phyloP scores from a whole-genome alignment of 2,888 invertebrate genomes.

The Leptopilina myrica region DNA sequence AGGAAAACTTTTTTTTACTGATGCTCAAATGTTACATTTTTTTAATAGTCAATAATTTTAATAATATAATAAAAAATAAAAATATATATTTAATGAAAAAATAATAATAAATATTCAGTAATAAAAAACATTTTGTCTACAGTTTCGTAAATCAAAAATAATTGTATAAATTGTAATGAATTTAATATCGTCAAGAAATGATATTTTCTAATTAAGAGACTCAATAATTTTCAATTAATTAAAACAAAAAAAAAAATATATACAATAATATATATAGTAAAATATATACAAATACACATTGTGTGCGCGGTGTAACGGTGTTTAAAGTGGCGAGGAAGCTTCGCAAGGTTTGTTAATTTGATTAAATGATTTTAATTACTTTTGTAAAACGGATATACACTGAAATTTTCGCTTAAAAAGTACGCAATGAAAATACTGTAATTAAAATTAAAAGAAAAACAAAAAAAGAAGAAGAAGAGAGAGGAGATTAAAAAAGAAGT shows the following conservation, averaged over 20 bases:
- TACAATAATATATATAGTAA: neutral
- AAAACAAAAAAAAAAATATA: neutral
- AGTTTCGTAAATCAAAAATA: too few species aligned
- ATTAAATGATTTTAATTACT: conserved; percentile 21
- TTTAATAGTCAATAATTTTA: too few species aligned
- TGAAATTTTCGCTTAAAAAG: neutral
- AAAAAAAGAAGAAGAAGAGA: neutral
- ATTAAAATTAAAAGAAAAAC: neutral
- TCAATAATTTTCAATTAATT: conserved; percentile 7
- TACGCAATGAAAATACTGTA: neutral
- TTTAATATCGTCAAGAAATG: neutral
- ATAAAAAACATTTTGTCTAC: too few species aligned
- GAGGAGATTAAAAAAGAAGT: neutral
- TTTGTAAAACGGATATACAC: neutral
- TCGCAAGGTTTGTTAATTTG: conserved; percentile 11
- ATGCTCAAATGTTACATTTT: too few species aligned
- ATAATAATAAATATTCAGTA: too few species aligned
- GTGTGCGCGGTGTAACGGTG: neutral
- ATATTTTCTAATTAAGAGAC: neutral
- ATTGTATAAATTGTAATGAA: neutral
- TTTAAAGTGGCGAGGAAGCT: conserved; percentile 4
- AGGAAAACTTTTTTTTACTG: too few species aligned
- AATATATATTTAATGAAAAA: too few species aligned
- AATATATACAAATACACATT: neutral
- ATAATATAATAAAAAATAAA: too few species aligned